Base-by-base conservation (phyloP, 2,113 vertebrate genomes). In the Cercocebus atys region DNA sequence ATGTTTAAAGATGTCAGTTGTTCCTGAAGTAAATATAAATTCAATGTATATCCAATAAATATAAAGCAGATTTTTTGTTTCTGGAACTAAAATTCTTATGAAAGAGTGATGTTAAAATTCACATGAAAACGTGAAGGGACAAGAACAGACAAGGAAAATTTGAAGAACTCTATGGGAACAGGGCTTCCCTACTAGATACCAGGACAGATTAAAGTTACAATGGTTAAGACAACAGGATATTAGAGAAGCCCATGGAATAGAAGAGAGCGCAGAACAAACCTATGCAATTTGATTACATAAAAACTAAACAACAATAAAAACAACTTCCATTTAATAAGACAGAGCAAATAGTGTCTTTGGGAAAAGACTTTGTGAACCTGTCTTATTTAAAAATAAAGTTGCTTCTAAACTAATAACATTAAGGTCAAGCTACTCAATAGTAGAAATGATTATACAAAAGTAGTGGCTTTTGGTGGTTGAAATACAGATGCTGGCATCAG, bases 1-100 rank as follows among this genome's bases (percentile, higher is more conserved):
- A 32, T 17, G 55, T 84, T 27, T 73, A 88, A 78, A 85, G 30
- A 75, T 43, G 59, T 50, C 57, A 68, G 3, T 38, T 85, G 30
- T 68, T 86, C n/a, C 45, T 89, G 35, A 91, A 84, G 55, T 88
- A 83, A 95, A 89, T 86, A 86, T 32, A 95, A 88, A 84, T 91
- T 47, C 66, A 94, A n/a, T 73, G 22, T 10, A 61, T 66, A 72
- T 91, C 52, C 61, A 75, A 59, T 40, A 88, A 85, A n/a, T 55
- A 87, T 7, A 35, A 57, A 73, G n/a, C 22, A 55, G 59, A 1
- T 12, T 76, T 50, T 66, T 43, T 52, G 4, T 80, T 94, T 57
- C 55, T 76, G 8, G 20, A 91, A 73, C 4, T 18, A 88, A 85
- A 57, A 88, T 91, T 87, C 61, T 84, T 90, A 84, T 5, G 11